phyloP scores from a whole-genome alignment of 2,113 vertebrate species.

The Parus major region DNA sequence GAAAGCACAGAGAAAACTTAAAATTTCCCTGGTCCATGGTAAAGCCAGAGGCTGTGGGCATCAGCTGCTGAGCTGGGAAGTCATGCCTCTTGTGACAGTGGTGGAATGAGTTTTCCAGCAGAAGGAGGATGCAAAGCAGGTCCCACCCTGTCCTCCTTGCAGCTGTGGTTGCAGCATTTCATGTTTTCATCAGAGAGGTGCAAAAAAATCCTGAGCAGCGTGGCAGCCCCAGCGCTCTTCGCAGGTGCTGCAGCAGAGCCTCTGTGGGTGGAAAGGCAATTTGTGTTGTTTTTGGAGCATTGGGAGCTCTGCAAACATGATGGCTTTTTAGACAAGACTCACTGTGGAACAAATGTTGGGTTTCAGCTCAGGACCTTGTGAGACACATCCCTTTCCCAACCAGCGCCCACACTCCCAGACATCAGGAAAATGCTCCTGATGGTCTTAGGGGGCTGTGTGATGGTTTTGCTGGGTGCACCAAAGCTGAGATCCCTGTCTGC shows the following conservation, averaged over 20 bases:
- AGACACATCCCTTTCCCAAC: not conserved
- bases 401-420: not conserved
- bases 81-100: not conserved
- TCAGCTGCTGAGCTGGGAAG: not conserved
- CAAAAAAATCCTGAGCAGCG: not conserved
- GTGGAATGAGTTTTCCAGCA: not conserved
- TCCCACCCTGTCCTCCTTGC: not conserved
- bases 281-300: not conserved
- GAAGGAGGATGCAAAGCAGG: not conserved
- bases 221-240: not conserved
- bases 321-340: not conserved
- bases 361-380: not conserved
- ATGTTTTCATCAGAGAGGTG: not conserved
- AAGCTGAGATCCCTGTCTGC: not conserved
- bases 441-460: rapidly evolving
- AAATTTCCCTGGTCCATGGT: not conserved
- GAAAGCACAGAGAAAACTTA: not conserved
- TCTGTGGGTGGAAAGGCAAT: not conserved
- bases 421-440: not conserved
- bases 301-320: not conserved
- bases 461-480: not conserved
- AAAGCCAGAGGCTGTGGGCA: not conserved
- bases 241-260: not conserved
- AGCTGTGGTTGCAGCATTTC: not conserved
- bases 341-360: not conserved